A percentile compares a stretch with the other conserved stretches of the same genome.
phyloP scores from a whole-genome alignment of 2,888 invertebrate genomes.

The Hylaea fasciaria region DNA sequence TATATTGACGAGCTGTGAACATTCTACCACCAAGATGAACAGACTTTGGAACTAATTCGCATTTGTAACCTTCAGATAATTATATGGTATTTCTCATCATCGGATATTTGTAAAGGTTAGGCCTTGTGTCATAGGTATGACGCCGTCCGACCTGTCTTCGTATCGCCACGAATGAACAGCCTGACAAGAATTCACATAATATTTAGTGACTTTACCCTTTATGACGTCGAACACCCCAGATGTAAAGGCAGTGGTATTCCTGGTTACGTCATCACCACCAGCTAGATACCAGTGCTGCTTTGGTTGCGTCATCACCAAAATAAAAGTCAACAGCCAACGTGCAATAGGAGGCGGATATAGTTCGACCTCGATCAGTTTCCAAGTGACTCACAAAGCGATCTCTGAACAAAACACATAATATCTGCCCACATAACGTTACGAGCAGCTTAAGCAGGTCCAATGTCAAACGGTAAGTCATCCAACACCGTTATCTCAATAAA shows the following conservation, averaged over 20 bases:
- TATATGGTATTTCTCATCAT: neutral
- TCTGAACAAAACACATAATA: constrained; percentile 41
- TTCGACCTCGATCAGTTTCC: constrained; percentile 70
- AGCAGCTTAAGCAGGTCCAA: constrained; percentile 27
- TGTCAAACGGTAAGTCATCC: constrained; percentile 22
- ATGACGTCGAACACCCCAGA: neutral
- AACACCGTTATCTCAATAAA: constrained; percentile 13
- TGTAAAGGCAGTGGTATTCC: neutral
- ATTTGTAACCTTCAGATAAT: constrained; percentile 8
- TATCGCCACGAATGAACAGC: neutral
- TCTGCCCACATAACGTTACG: constrained; percentile 47
- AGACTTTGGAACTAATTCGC: constrained; percentile 3
- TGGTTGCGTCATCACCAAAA: constrained; percentile 53
- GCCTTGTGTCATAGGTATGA: neutral
- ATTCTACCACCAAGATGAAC: constrained; percentile 2
- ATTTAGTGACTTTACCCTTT: neutral
- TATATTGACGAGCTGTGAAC: neutral
- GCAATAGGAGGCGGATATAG: constrained; percentile 66
- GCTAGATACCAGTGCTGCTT: neutral
- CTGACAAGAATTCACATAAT: neutral
- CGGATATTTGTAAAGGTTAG: neutral
- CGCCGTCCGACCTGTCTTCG: neutral
- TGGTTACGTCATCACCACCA: constrained; percentile 11
- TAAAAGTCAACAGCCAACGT: constrained; percentile 37
- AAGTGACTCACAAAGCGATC: constrained; percentile 63